Conservation (phyloP, 2,113 vertebrate species). For the Silurus meridionalis region DNA sequence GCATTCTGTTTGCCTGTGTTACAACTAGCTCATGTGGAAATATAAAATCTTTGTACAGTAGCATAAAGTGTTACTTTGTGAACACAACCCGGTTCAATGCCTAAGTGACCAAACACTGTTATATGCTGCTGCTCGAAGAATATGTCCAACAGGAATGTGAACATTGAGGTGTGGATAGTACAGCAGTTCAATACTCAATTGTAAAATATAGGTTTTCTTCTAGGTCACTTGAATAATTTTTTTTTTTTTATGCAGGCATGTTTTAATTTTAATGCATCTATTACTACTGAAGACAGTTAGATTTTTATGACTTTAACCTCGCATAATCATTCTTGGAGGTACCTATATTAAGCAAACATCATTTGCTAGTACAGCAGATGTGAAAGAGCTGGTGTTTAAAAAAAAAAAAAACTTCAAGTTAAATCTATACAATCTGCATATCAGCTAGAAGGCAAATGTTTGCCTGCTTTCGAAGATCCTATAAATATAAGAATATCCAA, state of each 20-base stretch:
- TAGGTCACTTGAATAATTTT: neutral
- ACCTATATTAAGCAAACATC: neutral
- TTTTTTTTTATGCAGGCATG: neutral
- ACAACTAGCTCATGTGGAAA: neutral
- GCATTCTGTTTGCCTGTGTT: neutral
- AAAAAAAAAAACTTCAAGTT: neutral
- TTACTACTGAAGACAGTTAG: neutral
- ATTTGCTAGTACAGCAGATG: neutral
- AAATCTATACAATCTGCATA: neutral
- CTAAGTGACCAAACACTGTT: neutral
- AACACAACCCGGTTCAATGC: neutral
- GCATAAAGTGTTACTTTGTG: neutral
- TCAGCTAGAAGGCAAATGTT: neutral
- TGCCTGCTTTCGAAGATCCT: neutral
- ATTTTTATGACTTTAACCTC: neutral
- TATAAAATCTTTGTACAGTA: neutral
- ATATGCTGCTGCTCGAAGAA: neutral
- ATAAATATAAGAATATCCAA: constrained; percentile 10
- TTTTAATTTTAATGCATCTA: neutral
- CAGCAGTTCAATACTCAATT: neutral
- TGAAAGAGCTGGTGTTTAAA: neutral
- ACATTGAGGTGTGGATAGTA: neutral
- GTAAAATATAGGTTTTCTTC: neutral
- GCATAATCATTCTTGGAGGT: neutral
- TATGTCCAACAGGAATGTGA: neutral